Base-by-base conservation (phyloP, 2,113 vertebrate genomes). In the Phrynocephalus versicolor region DNA sequence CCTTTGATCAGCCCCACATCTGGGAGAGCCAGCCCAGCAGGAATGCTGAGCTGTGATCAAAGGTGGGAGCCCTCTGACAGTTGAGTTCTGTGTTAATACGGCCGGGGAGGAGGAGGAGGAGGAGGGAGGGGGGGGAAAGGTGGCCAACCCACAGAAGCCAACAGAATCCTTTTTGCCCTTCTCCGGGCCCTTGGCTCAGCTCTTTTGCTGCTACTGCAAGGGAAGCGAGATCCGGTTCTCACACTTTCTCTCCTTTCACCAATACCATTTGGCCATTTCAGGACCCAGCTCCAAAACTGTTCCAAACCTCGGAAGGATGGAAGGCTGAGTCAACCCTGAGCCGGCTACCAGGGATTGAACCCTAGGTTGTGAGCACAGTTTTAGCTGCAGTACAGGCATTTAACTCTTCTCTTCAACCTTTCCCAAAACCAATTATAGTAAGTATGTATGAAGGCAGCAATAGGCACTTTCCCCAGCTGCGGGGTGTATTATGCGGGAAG, bases 1-100 rank as follows among this genome's bases (percentile, higher is more conserved):
- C 96, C 95, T 97, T 96, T 96, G 96, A 96, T 97, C 96, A 97
- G 85, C 0, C 0, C 93, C 95, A 95, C 94, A 96, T 96, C 95
- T 95, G 95, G 96, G 95, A 92, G 94, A 92, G 64, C 91, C 90
- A 94, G 93, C 89, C 74, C 94, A 93, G 85, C 94, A 96, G 94
- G 94, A 94, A 96, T 94, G 94, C 94, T 73, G 94, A 85, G 92
- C 94, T 85, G 89, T 96, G 96, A 96, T 96, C 95, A 96, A 97
- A 96, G 96, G 92, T 96, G 95, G 94, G 94, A 96, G 89, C 88
- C 7, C 89, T 73, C 93, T 95, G 96, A 96, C 95, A 95, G 95
- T 91, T 6, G 80, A 92, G 89, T 30, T 92, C 91, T 92, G 92
- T 0, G n/a, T 91, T 92, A 88, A 90, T 78, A 30, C 73, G 0